Evolutionary conservation across 2,888 invertebrate species (phyloP), one percentile per base, ranked within the genome.

Genomic region (Sminthurinus aureus): DNA sequence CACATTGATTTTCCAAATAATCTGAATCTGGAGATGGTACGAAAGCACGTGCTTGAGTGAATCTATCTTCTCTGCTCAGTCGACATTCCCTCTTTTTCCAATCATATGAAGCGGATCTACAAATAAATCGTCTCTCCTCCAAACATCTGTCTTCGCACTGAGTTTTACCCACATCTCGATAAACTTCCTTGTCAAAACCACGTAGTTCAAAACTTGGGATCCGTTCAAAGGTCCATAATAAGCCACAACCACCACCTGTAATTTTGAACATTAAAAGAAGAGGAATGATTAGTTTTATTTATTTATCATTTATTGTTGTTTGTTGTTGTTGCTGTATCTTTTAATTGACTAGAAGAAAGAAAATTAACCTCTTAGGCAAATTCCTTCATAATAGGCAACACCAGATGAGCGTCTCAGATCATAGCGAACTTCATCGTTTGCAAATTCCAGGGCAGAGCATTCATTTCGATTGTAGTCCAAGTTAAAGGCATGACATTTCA

Each of bases 1-100:
- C 90, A 87, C 92, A 92, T 89, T 92, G 92, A 89, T 92, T 92
- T 88, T 92, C 92, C 86, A 92, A 89, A 89, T 92, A 92, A 88
- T 92, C 92, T 84, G 90, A 89, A 89, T 91, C 91, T 2, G 89
- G 88, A n/a, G 91, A 90, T 50, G 90, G 89, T 81, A 90, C 89
- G 88, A 92, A 91, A 81, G 91, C 91, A 83, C 90, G 90, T 11
- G 92, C 91, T 84, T 91, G 91, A 66, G 91, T 91, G 85, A 91
- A 90, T 71, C 92, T 89, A 88, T 92, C 91, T 85, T 92, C 91
- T 38, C 90, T 90, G 86, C 91, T 91, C 84, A 92, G 89, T 71
- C 91, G 90, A 88, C 92, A 92, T 79, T 91, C 90, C 22, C 90
- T 89, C 77, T 89, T 89, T 83, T 90, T 89, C 89, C 91, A 91